A percentile compares a stretch with the other conserved stretches of the same genome.
Evolutionary conservation across 2,797 vertebrate species (phyloP).

Genomic region (Coregonus sp.): DNA sequence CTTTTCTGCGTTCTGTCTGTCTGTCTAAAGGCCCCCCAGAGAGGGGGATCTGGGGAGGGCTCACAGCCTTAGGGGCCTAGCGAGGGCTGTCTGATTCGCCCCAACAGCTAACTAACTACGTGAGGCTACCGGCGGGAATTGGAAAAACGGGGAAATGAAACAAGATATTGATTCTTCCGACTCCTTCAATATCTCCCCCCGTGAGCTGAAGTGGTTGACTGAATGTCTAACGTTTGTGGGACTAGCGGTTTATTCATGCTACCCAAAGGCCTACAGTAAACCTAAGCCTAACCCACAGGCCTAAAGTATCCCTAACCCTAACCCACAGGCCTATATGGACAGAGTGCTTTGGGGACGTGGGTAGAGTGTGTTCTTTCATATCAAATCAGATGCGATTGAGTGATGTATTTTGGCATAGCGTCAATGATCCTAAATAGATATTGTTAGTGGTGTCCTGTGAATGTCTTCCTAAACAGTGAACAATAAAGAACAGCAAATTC

Average conservation of each 20-base stretch:
- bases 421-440: neutral
- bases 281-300: too few species aligned
- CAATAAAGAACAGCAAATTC: neutral
- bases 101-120: slow-evolving; percentile 4
- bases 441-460: neutral
- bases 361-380: neutral
- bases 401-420: neutral
- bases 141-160: slow-evolving; percentile 19
- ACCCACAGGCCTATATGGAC: neutral
- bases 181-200: slow-evolving; percentile 5
- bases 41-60: neutral
- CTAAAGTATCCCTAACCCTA: too few species aligned
- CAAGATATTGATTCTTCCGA: slow-evolving; percentile 23
- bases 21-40: neutral
- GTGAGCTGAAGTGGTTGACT: neutral
- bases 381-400: neutral
- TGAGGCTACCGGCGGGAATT: neutral
- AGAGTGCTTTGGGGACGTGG: neutral
- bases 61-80: slow-evolving; percentile 11
- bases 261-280: neutral
- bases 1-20: neutral
- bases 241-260: slow-evolving; percentile 8
- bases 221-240: neutral
- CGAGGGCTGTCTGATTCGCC: neutral
- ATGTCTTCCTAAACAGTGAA: neutral